Conservation (phyloP, 2,113 vertebrate species). For the Ophiodon elongatus region DNA sequence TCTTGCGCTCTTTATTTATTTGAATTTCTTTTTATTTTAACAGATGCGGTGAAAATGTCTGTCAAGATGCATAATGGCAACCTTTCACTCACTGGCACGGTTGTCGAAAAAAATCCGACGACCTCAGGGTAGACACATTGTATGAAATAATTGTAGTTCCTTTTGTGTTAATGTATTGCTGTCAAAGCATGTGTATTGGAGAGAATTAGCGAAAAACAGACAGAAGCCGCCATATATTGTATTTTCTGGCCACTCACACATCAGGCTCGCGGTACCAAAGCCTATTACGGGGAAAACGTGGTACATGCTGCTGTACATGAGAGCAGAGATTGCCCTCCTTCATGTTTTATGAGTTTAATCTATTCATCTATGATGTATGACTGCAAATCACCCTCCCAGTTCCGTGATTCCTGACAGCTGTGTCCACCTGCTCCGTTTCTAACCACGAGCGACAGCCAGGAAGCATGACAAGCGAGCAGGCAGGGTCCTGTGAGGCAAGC, state of each 20-base stretch:
- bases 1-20: constrained; percentile 48
- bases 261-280: not conserved
- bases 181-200: not conserved
- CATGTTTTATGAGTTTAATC: constrained; percentile 65
- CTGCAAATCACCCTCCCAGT: constrained; percentile 47
- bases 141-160: not conserved
- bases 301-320: constrained; percentile 23
- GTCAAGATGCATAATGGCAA: constrained; percentile 28
- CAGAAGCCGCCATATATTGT: not conserved
- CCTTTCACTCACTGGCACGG: constrained; percentile 18
- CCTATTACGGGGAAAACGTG: not conserved
- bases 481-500: constrained; percentile 35
- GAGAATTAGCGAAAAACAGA: not conserved
- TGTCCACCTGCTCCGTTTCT: constrained; percentile 60
- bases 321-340: constrained; percentile 27
- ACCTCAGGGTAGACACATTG: constrained; percentile 12
- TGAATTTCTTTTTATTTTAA: constrained; percentile 53
- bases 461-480: constrained; percentile 9
- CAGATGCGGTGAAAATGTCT: constrained; percentile 53
- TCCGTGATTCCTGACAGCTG: constrained; percentile 54
- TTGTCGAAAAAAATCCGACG: constrained; percentile 11
- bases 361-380: constrained; percentile 66
- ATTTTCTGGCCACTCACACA: not conserved
- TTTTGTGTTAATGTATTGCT: constrained; percentile 27
- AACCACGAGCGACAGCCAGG: constrained; percentile 20